phyloP scores from a whole-genome alignment of 2,113 vertebrate species.

The Anguilla rostrata region DNA sequence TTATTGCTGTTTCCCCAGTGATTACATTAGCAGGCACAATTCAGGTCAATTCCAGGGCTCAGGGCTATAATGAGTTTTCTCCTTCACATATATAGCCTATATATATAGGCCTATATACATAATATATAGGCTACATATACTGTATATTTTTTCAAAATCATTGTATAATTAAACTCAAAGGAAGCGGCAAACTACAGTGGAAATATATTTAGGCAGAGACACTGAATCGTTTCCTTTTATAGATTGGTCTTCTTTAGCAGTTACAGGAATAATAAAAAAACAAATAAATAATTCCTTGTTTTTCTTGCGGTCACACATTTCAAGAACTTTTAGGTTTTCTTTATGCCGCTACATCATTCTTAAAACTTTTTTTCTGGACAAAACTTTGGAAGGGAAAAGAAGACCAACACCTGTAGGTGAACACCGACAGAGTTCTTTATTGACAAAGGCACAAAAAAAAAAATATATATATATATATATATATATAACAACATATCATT shows the following conservation, averaged over 20 bases:
- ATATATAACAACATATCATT: too few relatives aligned
- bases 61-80: slow-evolving; percentile 30
- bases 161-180: slow-evolving; percentile 55
- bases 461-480: too few relatives aligned
- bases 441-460: too few relatives aligned
- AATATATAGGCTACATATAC: too few relatives aligned
- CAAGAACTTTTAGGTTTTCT: neutral
- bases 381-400: too few relatives aligned
- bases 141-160: slow-evolving; percentile 34
- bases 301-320: neutral
- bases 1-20: neutral
- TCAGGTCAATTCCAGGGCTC: slow-evolving; percentile 34
- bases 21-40: slow-evolving; percentile 5
- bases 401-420: too few relatives aligned
- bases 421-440: too few relatives aligned
- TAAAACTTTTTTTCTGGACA: too few relatives aligned
- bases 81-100: too few relatives aligned
- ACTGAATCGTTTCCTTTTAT: neutral
- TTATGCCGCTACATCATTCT: neutral
- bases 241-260: neutral
- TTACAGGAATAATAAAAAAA: neutral
- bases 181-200: neutral
- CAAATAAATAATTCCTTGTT: too few relatives aligned
- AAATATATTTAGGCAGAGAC: slow-evolving; percentile 1
- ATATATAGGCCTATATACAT: too few relatives aligned